These are phyloP conservation scores for Xestia ashworthii DNA, from an alignment of 2,888 invertebrate species.

Conservation along the genomic window DNA sequence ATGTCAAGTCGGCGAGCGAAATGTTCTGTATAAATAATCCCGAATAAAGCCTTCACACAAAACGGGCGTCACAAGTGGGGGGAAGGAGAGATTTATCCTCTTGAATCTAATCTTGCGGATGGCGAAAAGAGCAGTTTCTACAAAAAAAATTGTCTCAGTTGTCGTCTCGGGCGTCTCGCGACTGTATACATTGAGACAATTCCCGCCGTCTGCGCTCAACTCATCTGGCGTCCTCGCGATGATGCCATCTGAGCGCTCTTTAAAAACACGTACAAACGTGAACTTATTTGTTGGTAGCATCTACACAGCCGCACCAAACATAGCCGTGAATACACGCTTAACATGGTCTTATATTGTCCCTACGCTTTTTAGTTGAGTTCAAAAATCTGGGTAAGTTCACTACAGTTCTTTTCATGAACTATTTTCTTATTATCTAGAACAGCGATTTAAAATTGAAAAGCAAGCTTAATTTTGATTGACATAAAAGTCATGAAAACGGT, in stretches of 20 bases:
- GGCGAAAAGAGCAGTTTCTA: conserved; percentile 86
- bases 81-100: conserved; percentile 87
- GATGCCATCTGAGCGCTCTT: conserved; percentile 70
- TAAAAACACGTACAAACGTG: conserved; percentile 61
- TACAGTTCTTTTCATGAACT: background rate
- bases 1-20: conserved; percentile 80
- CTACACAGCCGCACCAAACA: conserved; percentile 19
- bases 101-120: conserved; percentile 89
- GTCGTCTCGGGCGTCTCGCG: conserved; percentile 71
- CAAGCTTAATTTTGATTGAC: conserved; percentile 10
- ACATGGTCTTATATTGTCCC: background rate
- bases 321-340: background rate
- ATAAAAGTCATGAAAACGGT: conserved; percentile 5
- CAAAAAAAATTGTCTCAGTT: conserved; percentile 83
- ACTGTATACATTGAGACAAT: conserved; percentile 79
- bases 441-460: conserved; percentile 9
- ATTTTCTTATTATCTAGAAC: background rate
- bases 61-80: conserved; percentile 83
- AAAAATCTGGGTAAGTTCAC: background rate
- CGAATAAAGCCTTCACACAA: conserved; percentile 87
- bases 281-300: conserved; percentile 42
- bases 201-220: conserved; percentile 77
- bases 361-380: conserved; percentile 1
- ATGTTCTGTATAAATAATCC: conserved; percentile 88
- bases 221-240: conserved; percentile 74